Conservation (phyloP, 2,113 vertebrate genomes). For the Peromyscus californicus region DNA sequence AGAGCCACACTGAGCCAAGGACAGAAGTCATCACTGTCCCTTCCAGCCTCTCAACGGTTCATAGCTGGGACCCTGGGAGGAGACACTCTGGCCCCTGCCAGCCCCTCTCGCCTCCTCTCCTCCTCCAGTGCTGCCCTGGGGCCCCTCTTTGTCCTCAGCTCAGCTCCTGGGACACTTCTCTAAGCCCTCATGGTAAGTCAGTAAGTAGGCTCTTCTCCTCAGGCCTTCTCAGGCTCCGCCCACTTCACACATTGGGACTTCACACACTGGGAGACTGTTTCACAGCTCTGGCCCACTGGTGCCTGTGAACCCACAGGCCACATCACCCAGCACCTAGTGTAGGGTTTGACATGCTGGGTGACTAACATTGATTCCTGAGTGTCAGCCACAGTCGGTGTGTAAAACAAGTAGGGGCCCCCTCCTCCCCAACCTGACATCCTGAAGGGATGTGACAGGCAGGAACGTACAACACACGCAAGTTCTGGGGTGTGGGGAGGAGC, state of each 20-base stretch:
- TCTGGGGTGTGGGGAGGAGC: not conserved
- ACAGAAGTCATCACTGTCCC: not conserved
- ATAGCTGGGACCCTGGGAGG: not conserved
- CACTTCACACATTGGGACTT: not conserved
- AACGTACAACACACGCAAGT: not conserved
- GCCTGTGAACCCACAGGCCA: not conserved
- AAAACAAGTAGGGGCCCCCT: not conserved
- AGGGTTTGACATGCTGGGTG: accelerated
- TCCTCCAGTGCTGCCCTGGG: not conserved
- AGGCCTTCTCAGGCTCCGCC: not conserved
- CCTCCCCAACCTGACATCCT: accelerated
- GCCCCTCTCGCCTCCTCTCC: not conserved
- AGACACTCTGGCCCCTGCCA: not conserved
- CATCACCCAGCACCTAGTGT: accelerated
- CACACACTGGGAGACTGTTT: not conserved
- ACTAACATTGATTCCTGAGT: not conserved
- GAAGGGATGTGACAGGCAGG: not conserved
- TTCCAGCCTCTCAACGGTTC: not conserved
- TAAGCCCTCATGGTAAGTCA: not conserved
- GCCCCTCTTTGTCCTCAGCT: not conserved
- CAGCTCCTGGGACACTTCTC: not conserved
- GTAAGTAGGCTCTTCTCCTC: no score
- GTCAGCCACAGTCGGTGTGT: not conserved
- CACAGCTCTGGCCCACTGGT: not conserved
- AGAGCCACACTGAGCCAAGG: not conserved